phyloP scores from a whole-genome alignment of 2,797 vertebrate genomes.

The Crocidura indochinensis region DNA sequence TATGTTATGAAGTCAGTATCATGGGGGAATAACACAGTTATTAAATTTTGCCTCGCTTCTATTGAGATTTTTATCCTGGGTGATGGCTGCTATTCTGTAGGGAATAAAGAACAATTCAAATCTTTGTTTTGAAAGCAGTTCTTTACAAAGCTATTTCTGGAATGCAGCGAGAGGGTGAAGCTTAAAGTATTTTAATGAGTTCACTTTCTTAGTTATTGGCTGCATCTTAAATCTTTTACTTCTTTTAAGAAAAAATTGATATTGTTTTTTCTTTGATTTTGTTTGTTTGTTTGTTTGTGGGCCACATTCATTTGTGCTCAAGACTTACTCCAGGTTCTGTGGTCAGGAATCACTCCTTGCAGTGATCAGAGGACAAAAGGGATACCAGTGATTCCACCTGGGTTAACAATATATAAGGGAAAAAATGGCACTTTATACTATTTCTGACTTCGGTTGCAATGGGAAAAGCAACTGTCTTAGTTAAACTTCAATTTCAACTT shows the following conservation, averaged over 20 bases:
- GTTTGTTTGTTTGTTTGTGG: too few relatives aligned
- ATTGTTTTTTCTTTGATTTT: too few relatives aligned
- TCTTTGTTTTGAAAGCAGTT: neutral
- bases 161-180: neutral
- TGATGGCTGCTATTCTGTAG: neutral
- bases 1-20: slow-evolving; percentile 21
- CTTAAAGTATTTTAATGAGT: neutral
- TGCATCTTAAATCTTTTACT: neutral
- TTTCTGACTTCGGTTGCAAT: neutral
- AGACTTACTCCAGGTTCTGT: too few relatives aligned
- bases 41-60: neutral
- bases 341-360: too few relatives aligned
- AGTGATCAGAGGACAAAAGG: too few relatives aligned
- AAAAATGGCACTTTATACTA: too few relatives aligned
- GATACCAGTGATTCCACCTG: too few relatives aligned
- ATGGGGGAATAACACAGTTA: neutral
- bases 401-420: too few relatives aligned
- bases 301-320: too few relatives aligned
- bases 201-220: neutral
- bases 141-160: neutral
- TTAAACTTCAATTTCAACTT: slow-evolving; percentile 18
- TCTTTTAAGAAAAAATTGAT: neutral
- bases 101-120: neutral
- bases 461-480: neutral
- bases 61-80: neutral